Percentiles rank a stretch among this genome's conserved stretches.
These are phyloP conservation scores for Metopia argyrocephala DNA, from an alignment of 2,888 invertebrate species.

Conservation along the genomic window DNA sequence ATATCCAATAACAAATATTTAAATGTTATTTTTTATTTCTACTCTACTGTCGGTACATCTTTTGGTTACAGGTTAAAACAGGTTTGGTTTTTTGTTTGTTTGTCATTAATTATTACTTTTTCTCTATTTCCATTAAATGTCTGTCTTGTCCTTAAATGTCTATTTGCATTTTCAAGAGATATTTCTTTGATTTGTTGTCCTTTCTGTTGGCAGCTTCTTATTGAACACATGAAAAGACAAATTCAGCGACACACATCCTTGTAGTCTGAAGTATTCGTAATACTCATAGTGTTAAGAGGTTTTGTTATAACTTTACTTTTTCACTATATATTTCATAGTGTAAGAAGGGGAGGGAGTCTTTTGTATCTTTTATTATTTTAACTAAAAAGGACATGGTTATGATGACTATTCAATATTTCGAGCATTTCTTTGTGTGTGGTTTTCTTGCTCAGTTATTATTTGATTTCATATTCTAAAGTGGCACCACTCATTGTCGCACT, in stretches of 20 bases:
- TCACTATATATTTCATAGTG: slow-evolving; percentile 33
- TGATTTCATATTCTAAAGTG: slow-evolving; percentile 50
- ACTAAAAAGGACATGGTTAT: slow-evolving; percentile 17
- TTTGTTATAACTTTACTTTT: slow-evolving; percentile 41
- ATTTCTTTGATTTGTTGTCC: slow-evolving; percentile 52
- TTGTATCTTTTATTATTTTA: neutral
- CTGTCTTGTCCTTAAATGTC: neutral
- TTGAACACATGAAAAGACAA: neutral
- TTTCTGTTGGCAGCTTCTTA: slow-evolving; percentile 10
- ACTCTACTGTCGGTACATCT: no score
- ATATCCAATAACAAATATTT: no score
- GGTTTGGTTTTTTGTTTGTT: neutral
- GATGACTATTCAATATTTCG: slow-evolving; percentile 36
- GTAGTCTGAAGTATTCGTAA: no score
- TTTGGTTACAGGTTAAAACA: no score
- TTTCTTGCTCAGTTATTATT: slow-evolving; percentile 29
- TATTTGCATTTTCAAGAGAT: slow-evolving; percentile 56
- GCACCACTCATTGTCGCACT: slow-evolving; percentile 11
- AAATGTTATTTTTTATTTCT: no score
- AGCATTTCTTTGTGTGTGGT: slow-evolving; percentile 48
- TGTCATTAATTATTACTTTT: neutral
- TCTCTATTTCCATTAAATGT: slow-evolving; percentile 28
- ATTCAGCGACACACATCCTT: slow-evolving; percentile 29
- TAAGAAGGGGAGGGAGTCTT: neutral
- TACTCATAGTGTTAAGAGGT: slow-evolving; percentile 45